Conservation (phyloP, 2,113 vertebrate species). For the Heliornis fulica region DNA sequence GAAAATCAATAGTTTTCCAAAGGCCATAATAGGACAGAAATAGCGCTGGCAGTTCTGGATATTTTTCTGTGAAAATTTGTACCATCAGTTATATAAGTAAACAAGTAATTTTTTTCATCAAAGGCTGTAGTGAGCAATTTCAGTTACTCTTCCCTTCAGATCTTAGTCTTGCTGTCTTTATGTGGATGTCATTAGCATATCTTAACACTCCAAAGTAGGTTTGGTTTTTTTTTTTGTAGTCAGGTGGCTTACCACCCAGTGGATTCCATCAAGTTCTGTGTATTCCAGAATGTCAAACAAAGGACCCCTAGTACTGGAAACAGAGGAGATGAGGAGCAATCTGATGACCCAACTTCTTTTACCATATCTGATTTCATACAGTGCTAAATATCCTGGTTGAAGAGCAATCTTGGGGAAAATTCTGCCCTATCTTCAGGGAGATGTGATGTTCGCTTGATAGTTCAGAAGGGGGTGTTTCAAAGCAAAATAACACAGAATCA, state of each 20-base stretch:
- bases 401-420: not conserved
- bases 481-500: not conserved
- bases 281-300: not conserved
- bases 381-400: not conserved
- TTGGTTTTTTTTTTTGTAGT: not conserved
- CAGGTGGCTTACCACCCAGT: not conserved
- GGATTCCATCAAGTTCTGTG: not conserved
- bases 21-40: conserved; percentile 61
- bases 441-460: not conserved
- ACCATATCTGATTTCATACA: not conserved
- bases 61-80: conserved; percentile 32
- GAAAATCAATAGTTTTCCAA: conserved; percentile 54
- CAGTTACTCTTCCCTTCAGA: conserved; percentile 38
- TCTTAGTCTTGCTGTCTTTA: conserved; percentile 29
- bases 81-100: conserved; percentile 39
- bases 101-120: conserved; percentile 45
- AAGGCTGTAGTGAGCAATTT: conserved; percentile 44
- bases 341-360: not conserved
- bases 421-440: not conserved
- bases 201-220: not conserved
- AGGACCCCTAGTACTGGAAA: not conserved
- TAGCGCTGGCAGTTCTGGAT: conserved; percentile 53
- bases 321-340: not conserved
- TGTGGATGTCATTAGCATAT: conserved; percentile 5
- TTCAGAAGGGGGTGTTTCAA: not conserved